Percentiles rank a stretch among this genome's conserved stretches.
Evolutionary conservation across 1,140 invertebrate species (phyloP).

Genomic region (Drosophila ercepeae): DNA sequence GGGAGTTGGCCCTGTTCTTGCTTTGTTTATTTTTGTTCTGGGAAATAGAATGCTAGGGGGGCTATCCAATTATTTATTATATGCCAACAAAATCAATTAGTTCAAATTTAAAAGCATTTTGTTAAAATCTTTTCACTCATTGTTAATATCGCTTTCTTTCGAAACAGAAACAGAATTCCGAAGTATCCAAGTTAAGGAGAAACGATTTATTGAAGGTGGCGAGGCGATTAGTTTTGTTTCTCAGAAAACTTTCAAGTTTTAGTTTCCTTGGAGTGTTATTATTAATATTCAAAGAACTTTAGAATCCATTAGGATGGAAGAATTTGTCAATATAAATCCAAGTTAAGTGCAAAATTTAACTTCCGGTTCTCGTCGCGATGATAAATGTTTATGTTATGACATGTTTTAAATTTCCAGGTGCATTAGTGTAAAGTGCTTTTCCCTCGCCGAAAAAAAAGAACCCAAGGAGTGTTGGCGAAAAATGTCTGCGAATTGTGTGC

Average conservation of each 20-base stretch:
- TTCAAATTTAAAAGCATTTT: conserved; percentile 34
- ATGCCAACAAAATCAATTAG: conserved; percentile 69
- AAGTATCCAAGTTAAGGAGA: too few relatives aligned
- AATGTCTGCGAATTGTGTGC: conserved; percentile 55
- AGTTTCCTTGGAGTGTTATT: not conserved
- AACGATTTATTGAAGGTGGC: too few relatives aligned
- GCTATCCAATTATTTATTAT: conserved; percentile 61
- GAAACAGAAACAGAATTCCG: too few relatives aligned
- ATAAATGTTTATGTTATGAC: conserved; percentile 82
- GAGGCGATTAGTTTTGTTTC: too few relatives aligned
- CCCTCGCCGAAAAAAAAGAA: conserved; percentile 54
- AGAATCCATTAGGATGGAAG: not conserved
- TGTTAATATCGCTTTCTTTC: not conserved
- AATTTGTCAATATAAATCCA: conserved; percentile 20
- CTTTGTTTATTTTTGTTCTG: conserved; percentile 37
- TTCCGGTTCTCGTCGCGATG: conserved; percentile 47
- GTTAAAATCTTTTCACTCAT: not conserved
- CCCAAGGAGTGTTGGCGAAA: conserved; percentile 57
- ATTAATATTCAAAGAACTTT: not conserved
- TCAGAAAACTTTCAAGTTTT: too few relatives aligned
- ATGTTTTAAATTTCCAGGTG: conserved; percentile 80
- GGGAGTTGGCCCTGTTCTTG: not conserved
- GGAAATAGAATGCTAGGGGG: not conserved
- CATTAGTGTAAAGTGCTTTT: conserved; percentile 82
- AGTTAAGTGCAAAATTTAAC: conserved; percentile 41